phyloP scores from a whole-genome alignment of 2,797 vertebrate genomes.

The Oryzias dopingdopingensis region DNA sequence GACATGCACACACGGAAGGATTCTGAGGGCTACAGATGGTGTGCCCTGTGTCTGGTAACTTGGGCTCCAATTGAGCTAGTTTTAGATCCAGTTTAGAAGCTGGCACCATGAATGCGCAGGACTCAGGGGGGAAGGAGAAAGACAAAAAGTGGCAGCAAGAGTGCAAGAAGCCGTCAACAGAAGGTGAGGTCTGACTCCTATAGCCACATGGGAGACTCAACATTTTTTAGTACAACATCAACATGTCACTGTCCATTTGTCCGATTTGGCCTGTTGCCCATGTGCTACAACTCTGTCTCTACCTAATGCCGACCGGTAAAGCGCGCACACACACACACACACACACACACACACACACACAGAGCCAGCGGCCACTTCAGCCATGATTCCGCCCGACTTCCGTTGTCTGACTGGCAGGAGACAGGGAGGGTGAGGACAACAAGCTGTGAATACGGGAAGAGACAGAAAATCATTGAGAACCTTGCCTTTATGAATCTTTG shows the following conservation, averaged over 20 bases:
- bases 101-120: conserved; percentile 38
- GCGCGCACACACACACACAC: conserved; percentile 9
- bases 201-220: conserved; percentile 47
- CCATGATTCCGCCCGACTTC: conserved; percentile 90
- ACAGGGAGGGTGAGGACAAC: conserved; percentile 87
- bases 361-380: conserved; percentile 79
- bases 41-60: conserved; percentile 67
- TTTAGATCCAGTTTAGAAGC: conserved; percentile 63
- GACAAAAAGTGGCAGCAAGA: conserved; percentile 63
- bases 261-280: conserved; percentile 34
- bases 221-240: conserved; percentile 60
- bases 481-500: conserved; percentile 98
- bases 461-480: conserved; percentile 99
- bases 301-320: conserved; percentile 25
- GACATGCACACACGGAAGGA: conserved; percentile 50
- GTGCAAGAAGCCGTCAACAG: conserved; percentile 34
- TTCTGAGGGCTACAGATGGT: conserved; percentile 73
- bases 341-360: conserved; percentile 47
- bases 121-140: conserved; percentile 55
- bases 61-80: conserved; percentile 60
- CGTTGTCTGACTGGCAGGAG: conserved; percentile 86
- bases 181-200: conserved; percentile 36
- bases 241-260: conserved; percentile 60
- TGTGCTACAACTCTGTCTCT: conserved; percentile 29
- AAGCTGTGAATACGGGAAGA: conserved; percentile 95